Evolutionary conservation across 2,888 invertebrate species (phyloP), one percentile per base, ranked within the genome.

Genomic region (Tetragonula carbonaria): DNA sequence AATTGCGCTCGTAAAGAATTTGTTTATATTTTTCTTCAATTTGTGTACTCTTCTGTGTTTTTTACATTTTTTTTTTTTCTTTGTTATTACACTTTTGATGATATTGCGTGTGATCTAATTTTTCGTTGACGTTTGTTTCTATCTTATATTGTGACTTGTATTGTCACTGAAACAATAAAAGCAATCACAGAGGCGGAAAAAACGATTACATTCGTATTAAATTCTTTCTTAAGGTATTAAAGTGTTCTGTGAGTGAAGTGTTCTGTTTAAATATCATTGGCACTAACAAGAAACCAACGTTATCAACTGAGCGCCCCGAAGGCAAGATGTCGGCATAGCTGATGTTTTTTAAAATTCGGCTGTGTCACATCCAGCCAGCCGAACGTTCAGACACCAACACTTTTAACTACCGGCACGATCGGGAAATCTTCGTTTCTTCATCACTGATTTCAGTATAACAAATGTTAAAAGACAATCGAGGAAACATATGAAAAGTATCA

Each of bases 251-350:
- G 14, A 62, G 1, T 14, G 28, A 21, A 28, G 23, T 38, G 28
- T 38, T 57, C 11, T 18, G 14, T 59, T 72, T n/a, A 14, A 53
- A 73, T 66, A 8, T 68, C 4, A 63, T 68, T 68, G 11, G 70
- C 28, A 50, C 11, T 16, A 70, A 53, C 4, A 3, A 55, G 33
- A 66, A 33, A 51, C 13, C 1, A 33, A 59, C 21, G 62, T 5
- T 28, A 50, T 33, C 50, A 85, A 88, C 92, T 91, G 93, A 94
- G 93, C 95, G 95, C 94, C 93, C 96, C 96, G 97, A 95, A 97
- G 97, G 97, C 97, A 97, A 97, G 97, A 97, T 97, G 97, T 97
- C 97, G 97, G 97, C 97, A 97, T 97, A 97, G 97, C 97, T 97
- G 97, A 97, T 96, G 95, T 95, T 95, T 95, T 95, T 95, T 95